phyloP scores from a whole-genome alignment of 2,888 invertebrate species.

The Rhagonycha fulva region DNA sequence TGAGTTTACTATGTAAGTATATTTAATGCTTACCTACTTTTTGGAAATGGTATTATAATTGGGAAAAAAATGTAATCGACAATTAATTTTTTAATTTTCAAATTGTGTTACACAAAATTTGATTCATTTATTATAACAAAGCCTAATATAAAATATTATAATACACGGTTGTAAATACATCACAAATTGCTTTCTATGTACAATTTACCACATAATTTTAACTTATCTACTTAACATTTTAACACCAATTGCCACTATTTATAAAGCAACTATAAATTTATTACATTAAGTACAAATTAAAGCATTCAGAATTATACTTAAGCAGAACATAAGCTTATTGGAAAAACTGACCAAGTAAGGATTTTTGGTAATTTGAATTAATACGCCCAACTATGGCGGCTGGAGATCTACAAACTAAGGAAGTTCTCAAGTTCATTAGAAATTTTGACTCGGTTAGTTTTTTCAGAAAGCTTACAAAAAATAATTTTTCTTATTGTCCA shows the following conservation, averaged over 20 bases:
- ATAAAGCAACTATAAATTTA: not conserved
- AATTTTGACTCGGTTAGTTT: no score
- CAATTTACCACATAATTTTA: constrained; percentile 7
- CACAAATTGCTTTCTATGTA: constrained; percentile 19
- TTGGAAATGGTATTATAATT: not conserved
- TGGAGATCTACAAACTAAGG: no score
- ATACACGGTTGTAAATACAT: constrained; percentile 16
- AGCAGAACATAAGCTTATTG: not conserved
- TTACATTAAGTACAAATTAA: not conserved
- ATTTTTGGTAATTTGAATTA: no score
- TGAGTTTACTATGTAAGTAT: no score
- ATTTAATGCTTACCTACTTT: no score
- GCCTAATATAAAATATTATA: constrained; percentile 19
- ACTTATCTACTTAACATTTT: not conserved
- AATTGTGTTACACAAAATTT: not conserved
- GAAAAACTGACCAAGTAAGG: no score
- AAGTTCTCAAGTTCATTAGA: no score
- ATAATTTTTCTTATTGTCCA: not conserved
- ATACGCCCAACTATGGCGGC: no score
- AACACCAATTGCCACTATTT: not conserved
- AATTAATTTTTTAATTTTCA: not conserved
- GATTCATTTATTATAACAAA: constrained; percentile 15
- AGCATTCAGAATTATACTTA: not conserved
- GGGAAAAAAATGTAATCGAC: not conserved
- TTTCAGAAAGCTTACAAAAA: no score